Evolutionary conservation across 1,140 invertebrate species (phyloP).

Genomic region (Nomia melanderi): DNA sequence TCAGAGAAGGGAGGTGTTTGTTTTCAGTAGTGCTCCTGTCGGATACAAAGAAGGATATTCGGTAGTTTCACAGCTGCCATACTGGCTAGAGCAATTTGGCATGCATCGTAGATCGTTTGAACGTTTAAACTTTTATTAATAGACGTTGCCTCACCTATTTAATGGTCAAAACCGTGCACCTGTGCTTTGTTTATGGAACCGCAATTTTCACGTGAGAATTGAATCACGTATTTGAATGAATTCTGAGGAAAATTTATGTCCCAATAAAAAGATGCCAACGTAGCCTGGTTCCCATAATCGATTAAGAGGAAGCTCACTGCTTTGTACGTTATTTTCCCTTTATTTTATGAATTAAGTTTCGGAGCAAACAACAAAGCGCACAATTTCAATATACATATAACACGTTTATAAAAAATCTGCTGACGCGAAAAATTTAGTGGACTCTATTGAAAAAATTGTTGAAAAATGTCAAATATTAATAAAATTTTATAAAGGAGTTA

Average conservation of each 20-base stretch:
- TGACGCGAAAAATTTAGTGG: too few relatives aligned
- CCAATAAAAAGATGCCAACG: too few relatives aligned
- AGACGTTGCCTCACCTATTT: slow-evolving; percentile 57
- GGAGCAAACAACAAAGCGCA: too few relatives aligned
- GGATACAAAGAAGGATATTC: background rate
- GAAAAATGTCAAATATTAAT: too few relatives aligned
- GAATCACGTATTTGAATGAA: background rate
- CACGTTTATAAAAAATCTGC: too few relatives aligned
- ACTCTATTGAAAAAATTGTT: too few relatives aligned
- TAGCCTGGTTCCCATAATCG: background rate
- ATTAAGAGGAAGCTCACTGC: too few relatives aligned
- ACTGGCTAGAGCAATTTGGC: slow-evolving; percentile 54
- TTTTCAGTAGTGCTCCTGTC: background rate
- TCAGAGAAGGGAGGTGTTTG: too few relatives aligned
- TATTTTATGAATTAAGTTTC: background rate
- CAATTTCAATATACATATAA: too few relatives aligned
- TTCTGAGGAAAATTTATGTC: background rate
- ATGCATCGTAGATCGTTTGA: slow-evolving; percentile 48
- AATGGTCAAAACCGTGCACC: slow-evolving; percentile 55
- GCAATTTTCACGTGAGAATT: background rate
- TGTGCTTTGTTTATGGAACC: slow-evolving; percentile 50
- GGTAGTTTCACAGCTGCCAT: background rate
- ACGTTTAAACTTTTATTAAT: slow-evolving; percentile 62
- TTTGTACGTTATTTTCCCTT: background rate
- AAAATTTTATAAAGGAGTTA: too few relatives aligned